These are phyloP conservation scores for Cremastinae sp. DNA, from an alignment of 2,888 invertebrate species.

Conservation along the genomic window DNA sequence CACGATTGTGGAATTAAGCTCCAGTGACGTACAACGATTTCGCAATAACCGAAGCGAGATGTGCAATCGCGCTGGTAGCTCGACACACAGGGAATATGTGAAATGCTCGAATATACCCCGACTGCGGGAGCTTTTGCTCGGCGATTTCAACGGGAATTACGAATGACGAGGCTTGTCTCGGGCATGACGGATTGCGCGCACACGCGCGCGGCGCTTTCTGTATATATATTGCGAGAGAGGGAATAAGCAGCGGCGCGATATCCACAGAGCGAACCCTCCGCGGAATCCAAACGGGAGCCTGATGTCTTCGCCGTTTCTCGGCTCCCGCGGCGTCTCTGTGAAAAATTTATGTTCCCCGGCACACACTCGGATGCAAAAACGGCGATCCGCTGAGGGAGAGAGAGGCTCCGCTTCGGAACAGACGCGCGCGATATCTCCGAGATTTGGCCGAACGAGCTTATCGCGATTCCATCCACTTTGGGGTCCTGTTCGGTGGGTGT, in stretches of 20 bases:
- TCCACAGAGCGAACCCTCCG: too few species aligned
- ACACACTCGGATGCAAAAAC: constrained; percentile 1
- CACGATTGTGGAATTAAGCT: constrained; percentile 17
- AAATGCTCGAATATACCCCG: constrained; percentile 18
- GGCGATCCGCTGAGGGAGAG: constrained; percentile 11
- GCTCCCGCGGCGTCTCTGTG: not conserved
- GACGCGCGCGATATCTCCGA: constrained; percentile 30
- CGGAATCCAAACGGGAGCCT: too few species aligned
- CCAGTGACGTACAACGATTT: constrained; percentile 13
- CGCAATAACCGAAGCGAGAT: constrained; percentile 9
- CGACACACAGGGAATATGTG: constrained; percentile 43
- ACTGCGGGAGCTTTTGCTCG: constrained; percentile 7
- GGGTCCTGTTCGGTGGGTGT: constrained; percentile 21
- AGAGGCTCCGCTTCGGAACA: constrained; percentile 20
- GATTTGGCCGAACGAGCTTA: constrained; percentile 56
- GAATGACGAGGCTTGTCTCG: constrained; percentile 35
- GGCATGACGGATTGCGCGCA: constrained; percentile 4
- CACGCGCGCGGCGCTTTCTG: not conserved
- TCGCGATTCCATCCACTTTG: constrained; percentile 56
- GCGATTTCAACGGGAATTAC: constrained; percentile 35
- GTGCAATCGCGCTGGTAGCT: constrained; percentile 23
- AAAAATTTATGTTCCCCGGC: constrained; percentile 1
- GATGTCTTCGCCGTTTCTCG: too few species aligned
- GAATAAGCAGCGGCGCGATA: too few species aligned
- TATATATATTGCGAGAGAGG: too few species aligned